Conservation (phyloP, 2,888 invertebrate genomes). For the Erynnis tages region DNA sequence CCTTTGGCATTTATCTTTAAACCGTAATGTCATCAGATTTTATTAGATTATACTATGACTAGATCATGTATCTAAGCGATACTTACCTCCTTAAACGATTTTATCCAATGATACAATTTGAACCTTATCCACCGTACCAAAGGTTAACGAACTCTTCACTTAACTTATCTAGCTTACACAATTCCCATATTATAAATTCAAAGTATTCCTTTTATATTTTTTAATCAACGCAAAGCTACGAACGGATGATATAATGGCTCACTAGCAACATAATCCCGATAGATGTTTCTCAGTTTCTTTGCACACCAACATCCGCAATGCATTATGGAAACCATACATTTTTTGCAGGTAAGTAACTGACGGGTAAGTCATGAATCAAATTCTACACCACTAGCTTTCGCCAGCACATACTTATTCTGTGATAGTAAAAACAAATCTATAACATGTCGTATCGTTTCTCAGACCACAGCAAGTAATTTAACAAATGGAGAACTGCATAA, state of each 20-base stretch:
- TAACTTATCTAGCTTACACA: no score
- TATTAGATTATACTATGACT: no score
- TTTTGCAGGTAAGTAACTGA: constrained; percentile 1
- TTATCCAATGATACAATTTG: no score
- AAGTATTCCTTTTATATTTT: background rate
- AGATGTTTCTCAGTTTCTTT: constrained; percentile 14
- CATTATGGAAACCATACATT: constrained; percentile 17
- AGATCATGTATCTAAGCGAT: no score
- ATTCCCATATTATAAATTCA: constrained; percentile 17
- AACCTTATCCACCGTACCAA: no score
- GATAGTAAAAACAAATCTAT: constrained; percentile 12
- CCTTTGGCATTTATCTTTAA: no score
- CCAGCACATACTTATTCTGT: constrained; percentile 6
- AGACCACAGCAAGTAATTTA: constrained; percentile 12
- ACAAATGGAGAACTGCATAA: constrained; percentile 1
- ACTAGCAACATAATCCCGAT: background rate
- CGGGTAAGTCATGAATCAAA: constrained; percentile 16
- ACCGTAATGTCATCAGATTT: no score
- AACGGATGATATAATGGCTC: constrained; percentile 4
- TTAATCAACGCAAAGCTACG: background rate
- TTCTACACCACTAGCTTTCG: constrained; percentile 10
- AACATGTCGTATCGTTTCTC: constrained; percentile 11
- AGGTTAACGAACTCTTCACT: no score
- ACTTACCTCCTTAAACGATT: no score
- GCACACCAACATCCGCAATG: constrained; percentile 20